Percentiles rank a stretch among this genome's conserved stretches.
These are phyloP conservation scores for Nipponacmea schrenckii DNA, from an alignment of 2,888 invertebrate species.

Conservation along the genomic window DNA sequence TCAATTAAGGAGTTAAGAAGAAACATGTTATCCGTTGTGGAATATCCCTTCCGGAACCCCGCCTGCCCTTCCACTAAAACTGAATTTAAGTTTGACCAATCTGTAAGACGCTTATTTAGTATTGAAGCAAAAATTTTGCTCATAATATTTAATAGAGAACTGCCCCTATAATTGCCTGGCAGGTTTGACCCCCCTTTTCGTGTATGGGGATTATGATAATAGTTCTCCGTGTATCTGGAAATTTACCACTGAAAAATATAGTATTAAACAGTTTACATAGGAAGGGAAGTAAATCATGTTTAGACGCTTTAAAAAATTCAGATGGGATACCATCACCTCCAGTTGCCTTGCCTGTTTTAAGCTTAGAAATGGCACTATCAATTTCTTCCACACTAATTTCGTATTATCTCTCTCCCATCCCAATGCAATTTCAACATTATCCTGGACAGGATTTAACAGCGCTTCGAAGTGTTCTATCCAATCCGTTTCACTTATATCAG, in stretches of 20 bases:
- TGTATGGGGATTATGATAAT: neutral
- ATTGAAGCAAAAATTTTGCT: neutral
- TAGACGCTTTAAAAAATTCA: neutral
- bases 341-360: constrained; percentile 1
- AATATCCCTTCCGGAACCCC: neutral
- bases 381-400: no score
- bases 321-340: neutral
- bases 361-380: neutral
- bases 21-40: neutral
- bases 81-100: constrained; percentile 6
- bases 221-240: neutral
- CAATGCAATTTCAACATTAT: neutral
- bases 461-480: neutral
- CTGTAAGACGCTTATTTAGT: neutral
- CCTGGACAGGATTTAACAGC: neutral
- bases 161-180: neutral
- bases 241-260: neutral
- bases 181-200: neutral
- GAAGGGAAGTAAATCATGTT: neutral
- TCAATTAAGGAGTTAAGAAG: neutral
- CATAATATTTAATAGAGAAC: neutral
- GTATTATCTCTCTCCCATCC: no score
- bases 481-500: no score
- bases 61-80: neutral
- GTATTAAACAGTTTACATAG: neutral